phyloP scores from a whole-genome alignment of 2,888 invertebrate species.

The Eupithecia centaureata region DNA sequence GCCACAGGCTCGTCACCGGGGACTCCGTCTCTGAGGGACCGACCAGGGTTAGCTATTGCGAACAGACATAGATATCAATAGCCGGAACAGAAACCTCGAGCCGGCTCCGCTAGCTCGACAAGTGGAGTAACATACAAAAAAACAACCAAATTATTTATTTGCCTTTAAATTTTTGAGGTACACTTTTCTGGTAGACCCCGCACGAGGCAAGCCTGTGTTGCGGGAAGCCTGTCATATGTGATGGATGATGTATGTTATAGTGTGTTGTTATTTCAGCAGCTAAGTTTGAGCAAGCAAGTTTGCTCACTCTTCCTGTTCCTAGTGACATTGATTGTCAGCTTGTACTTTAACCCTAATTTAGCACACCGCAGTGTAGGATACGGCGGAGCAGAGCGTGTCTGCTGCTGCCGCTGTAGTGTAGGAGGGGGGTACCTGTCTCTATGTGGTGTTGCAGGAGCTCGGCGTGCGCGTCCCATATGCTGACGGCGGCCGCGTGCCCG shows the following conservation, averaged over 20 bases:
- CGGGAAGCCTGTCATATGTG: too few relatives aligned
- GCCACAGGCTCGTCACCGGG: slow-evolving; percentile 64
- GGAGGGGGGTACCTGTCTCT: slow-evolving; percentile 83
- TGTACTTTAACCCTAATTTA: not conserved
- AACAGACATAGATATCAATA: too few relatives aligned
- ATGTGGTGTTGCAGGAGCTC: slow-evolving; percentile 92
- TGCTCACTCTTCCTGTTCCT: not conserved
- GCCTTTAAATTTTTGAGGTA: too few relatives aligned
- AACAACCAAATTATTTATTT: too few relatives aligned
- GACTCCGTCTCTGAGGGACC: slow-evolving; percentile 63
- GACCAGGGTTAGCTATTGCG: too few relatives aligned
- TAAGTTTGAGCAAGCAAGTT: not conserved
- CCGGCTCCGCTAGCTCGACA: too few relatives aligned
- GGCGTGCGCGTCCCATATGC: slow-evolving; percentile 94
- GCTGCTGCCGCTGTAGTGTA: not conserved
- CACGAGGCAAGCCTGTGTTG: too few relatives aligned
- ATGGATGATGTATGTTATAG: too few relatives aligned
- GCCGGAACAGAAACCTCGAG: not conserved
- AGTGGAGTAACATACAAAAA: too few relatives aligned
- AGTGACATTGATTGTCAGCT: not conserved
- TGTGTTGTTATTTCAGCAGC: too few relatives aligned
- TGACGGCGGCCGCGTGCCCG: slow-evolving; percentile 89
- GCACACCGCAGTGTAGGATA: too few relatives aligned
- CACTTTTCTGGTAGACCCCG: too few relatives aligned
- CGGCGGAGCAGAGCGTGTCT: not conserved